Evolutionary conservation across 2,888 invertebrate species (phyloP), one percentile per base, ranked within the genome.

Genomic region (Microdon myrmicae): DNA sequence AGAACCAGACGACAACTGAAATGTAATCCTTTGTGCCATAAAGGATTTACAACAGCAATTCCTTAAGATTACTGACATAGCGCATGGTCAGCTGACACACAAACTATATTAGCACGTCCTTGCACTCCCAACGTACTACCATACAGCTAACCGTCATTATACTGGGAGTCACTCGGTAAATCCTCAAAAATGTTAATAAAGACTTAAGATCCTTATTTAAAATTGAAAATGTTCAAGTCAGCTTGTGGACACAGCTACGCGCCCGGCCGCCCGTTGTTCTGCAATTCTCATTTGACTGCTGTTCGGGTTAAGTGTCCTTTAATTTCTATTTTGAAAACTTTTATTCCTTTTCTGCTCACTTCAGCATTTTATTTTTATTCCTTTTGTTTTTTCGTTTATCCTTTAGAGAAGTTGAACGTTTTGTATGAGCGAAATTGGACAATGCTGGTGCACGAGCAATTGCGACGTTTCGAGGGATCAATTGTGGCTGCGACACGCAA

Each of bases 381-480:
- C 19, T 49, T 12, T 35, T 29, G 35, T 16, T 37, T 19, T 54
- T 13, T 23, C 29, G n/a, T 61, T 59, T 53, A 43, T 67, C 47
- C 81, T 81, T 35, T 87, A 86, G 88, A 89, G 75, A 85, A 88
- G 61, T 82, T 92, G 39, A 93, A 93, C 80, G 90, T 94, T 6
- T 82, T 93, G 2, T 90, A 92, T 78, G 89, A 90, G 76, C 84
- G 87, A 39, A 92, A 93, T 78, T 94, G 93, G 92, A 92, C 91
- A 0, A 82, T 85, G 39, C 79, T 89, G 68, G 91, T 92, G 0
- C 89, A 90, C 68, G 87, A 87, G 69, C 89, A 91, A 75, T 82
- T 94, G 54, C 83, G 86, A 38, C 85, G 87, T 73, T 94, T 93
- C 78, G 93, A 94, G 79, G 83, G 86, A 3, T 87, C 88, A 4